phyloP scores from a whole-genome alignment of 1,140 invertebrate genomes.

The Drosophila lacteicornis region DNA sequence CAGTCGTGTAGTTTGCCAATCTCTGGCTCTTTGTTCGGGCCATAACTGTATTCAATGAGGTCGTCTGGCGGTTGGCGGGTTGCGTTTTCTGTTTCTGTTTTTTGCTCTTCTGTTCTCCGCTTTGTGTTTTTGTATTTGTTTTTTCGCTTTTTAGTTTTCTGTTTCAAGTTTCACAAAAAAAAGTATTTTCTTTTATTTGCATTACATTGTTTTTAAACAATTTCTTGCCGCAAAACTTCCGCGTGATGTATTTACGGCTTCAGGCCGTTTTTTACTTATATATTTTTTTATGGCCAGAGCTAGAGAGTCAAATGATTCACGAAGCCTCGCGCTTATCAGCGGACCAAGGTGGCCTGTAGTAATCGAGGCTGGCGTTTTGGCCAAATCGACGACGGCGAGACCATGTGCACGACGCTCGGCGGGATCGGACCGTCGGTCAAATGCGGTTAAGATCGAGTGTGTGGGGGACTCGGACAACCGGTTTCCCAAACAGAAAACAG shows the following conservation, averaged over 20 bases:
- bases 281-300: background rate
- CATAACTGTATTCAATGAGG: slow-evolving; percentile 81
- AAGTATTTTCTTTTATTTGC: slow-evolving; percentile 49
- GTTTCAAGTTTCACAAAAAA: slow-evolving; percentile 47
- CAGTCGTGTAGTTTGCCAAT: slow-evolving; percentile 38
- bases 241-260: slow-evolving; percentile 42
- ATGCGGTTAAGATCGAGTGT: slow-evolving; percentile 50
- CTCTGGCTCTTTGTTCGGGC: slow-evolving; percentile 60
- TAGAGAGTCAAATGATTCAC: slow-evolving; percentile 33
- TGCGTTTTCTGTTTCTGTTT: slow-evolving; percentile 51
- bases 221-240: slow-evolving; percentile 41
- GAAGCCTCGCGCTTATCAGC: slow-evolving; percentile 42
- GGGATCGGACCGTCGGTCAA: slow-evolving; percentile 43
- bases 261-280: background rate
- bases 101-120: slow-evolving; percentile 19
- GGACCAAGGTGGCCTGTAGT: background rate
- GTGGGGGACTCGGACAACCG: slow-evolving; percentile 52
- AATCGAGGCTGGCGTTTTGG: slow-evolving; percentile 24
- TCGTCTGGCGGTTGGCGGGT: slow-evolving; percentile 45
- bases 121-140: slow-evolving; percentile 34
- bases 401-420: slow-evolving; percentile 61
- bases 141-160: slow-evolving; percentile 41
- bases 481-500: slow-evolving; percentile 58
- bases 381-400: slow-evolving; percentile 28
- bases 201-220: slow-evolving; percentile 30